Evolutionary conservation across 2,888 invertebrate species (phyloP).

Genomic region (Tenthredo livida): DNA sequence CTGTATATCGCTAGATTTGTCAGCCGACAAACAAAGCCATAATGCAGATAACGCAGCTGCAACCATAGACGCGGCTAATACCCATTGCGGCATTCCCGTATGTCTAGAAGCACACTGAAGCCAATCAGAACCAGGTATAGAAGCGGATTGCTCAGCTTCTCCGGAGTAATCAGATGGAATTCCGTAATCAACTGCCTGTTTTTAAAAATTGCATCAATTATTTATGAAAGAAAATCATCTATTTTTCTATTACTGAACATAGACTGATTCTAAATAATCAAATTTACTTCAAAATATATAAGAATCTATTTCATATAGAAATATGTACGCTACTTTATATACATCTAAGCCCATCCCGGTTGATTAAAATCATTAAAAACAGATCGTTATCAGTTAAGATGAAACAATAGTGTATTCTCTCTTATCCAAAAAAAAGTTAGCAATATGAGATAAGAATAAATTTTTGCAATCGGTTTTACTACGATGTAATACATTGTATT

Average conservation of each 20-base stretch:
- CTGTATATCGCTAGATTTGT: slow-evolving; percentile 61
- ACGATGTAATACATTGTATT: no score
- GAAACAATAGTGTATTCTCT: neutral
- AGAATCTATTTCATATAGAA: neutral
- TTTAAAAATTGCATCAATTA: neutral
- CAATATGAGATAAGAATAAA: slow-evolving; percentile 27
- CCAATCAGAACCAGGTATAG: slow-evolving; percentile 69
- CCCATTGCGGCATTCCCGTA: slow-evolving; percentile 69
- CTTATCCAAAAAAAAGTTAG: neutral
- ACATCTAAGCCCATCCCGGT: neutral
- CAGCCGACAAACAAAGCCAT: slow-evolving; percentile 67
- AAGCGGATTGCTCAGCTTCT: slow-evolving; percentile 68
- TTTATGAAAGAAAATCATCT: neutral
- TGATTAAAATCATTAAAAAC: neutral
- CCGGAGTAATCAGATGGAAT: slow-evolving; percentile 70
- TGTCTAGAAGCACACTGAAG: slow-evolving; percentile 67
- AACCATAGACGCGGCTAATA: slow-evolving; percentile 64
- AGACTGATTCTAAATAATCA: neutral
- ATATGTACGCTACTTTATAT: neutral
- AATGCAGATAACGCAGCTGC: slow-evolving; percentile 64
- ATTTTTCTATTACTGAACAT: neutral
- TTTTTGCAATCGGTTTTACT: no score
- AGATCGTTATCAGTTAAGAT: neutral
- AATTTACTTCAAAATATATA: no score
- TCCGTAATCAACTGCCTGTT: slow-evolving; percentile 71